phyloP scores from a whole-genome alignment of 2,797 vertebrate genomes.

The Acanthopagrus latus region DNA sequence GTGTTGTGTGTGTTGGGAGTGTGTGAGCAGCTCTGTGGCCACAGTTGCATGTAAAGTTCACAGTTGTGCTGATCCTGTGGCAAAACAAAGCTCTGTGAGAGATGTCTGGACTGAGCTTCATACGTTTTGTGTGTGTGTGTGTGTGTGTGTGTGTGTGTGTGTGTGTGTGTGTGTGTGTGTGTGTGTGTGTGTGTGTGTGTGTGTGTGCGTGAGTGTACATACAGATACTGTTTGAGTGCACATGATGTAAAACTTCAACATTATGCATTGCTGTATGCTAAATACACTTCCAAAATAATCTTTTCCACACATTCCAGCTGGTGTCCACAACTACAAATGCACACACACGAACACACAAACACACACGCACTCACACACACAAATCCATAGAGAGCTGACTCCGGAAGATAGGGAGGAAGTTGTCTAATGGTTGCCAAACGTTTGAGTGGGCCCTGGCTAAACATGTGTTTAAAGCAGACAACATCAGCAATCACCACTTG shows the following conservation, averaged over 20 bases:
- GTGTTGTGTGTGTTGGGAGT: slow-evolving; percentile 66
- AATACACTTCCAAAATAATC: slow-evolving; percentile 43
- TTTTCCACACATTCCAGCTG: slow-evolving; percentile 57
- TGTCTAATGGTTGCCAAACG: slow-evolving; percentile 99
- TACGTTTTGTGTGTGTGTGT: slow-evolving; percentile 77
- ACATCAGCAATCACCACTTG: slow-evolving; percentile 96
- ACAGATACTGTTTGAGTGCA: not conserved
- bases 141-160: slow-evolving; percentile 31
- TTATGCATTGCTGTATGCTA: slow-evolving; percentile 36
- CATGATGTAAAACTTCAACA: not conserved
- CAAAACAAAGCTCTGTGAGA: slow-evolving; percentile 88
- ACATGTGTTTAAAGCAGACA: slow-evolving; percentile 94
- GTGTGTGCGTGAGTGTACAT: not conserved
- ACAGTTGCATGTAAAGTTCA: slow-evolving; percentile 88
- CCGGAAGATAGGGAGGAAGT: slow-evolving; percentile 98
- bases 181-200: slow-evolving; percentile 15
- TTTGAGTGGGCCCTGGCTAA: slow-evolving; percentile 87
- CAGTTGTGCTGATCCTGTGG: slow-evolving; percentile 92
- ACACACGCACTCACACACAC: slow-evolving; percentile 63
- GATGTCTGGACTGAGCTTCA: slow-evolving; percentile 86
- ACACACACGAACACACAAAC: slow-evolving; percentile 25
- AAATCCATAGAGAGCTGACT: slow-evolving; percentile 86
- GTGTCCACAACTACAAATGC: slow-evolving; percentile 67
- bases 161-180: slow-evolving; percentile 1
- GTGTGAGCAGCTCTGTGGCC: slow-evolving; percentile 75